Evolutionary conservation across 2,113 vertebrate species (phyloP), one percentile per base, ranked within the genome.

Genomic region (Suricata suricatta): DNA sequence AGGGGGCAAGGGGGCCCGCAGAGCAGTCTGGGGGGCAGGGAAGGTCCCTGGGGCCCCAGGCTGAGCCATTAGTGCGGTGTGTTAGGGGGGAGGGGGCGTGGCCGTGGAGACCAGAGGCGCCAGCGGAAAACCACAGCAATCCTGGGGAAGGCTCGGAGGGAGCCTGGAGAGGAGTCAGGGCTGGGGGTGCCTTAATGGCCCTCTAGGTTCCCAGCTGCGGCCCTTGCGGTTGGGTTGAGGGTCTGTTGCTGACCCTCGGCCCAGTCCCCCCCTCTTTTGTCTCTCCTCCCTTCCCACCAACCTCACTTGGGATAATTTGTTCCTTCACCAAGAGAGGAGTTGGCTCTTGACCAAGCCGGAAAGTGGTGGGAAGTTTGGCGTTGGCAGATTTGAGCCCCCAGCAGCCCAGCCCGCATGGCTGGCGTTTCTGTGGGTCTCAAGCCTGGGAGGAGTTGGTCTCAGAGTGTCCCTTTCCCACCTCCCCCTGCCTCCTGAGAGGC

Each of bases 11-110:
- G 96, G 97, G 97, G 87, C 92, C 71, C 74, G 89, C 88, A 54
- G 93, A 95, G 87, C 63, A 72, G 96, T 27, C 87, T 33, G 14
- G 82, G 76, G 88, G 93, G 92, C 27, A 38, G 92, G 84, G 84
- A 64, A 96, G 84, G 94, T 97, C 97, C 96, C 98, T 92, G 84
- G 96, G 93, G 97, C 83, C 92, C 95, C 90, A 95, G 97, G 60
- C 97, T 66, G 93, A 98, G 97, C 98, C 97, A 98, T 98, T 98
- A 98, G 95, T 93, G 95, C 60, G 33, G 95, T 7, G 3, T 13
- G 11, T 15, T 69, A 64, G 31, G 72, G 88, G 77, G 54, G n/a
- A 23, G 21, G 57, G 57, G 3, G 2, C 0, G 5, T 54, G 85
- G 96, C 84, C 81, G 79, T 90, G 77, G 89, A 97, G 96, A 84